These are phyloP conservation scores for Dorcus parallelipipedus DNA, from an alignment of 2,888 invertebrate genomes.

Conservation along the genomic window DNA sequence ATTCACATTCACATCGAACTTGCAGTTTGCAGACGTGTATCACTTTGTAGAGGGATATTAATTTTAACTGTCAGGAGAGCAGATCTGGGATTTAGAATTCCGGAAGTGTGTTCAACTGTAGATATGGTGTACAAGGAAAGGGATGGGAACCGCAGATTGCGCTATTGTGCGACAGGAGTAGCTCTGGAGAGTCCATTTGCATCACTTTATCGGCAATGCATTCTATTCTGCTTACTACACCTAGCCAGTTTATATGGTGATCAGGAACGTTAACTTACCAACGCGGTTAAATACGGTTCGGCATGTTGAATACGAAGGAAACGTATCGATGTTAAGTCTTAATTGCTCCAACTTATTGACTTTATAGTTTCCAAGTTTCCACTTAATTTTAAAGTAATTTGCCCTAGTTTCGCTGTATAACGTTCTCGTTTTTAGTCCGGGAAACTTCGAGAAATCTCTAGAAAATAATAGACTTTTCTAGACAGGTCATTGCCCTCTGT, in stretches of 20 bases:
- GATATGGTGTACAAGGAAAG: constrained; percentile 23
- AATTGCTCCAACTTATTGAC: no score
- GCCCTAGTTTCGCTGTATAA: no score
- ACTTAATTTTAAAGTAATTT: no score
- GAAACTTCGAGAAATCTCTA: no score
- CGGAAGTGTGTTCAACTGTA: constrained; percentile 21
- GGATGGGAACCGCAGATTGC: constrained; percentile 33
- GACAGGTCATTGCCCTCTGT: no score
- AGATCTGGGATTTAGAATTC: constrained; percentile 19
- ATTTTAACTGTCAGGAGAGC: constrained; percentile 18
- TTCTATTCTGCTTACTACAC: constrained; percentile 5
- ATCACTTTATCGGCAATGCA: constrained; percentile 34
- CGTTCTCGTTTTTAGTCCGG: no score
- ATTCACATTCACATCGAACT: no score
- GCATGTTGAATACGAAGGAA: not conserved
- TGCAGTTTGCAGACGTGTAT: not conserved
- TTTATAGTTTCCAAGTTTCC: no score
- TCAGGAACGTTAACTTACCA: constrained; percentile 7
- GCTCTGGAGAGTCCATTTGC: constrained; percentile 36
- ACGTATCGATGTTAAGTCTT: no score
- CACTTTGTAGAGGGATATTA: constrained; percentile 13
- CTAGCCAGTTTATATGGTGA: constrained; percentile 15
- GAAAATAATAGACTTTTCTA: no score
- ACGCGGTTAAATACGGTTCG: constrained; percentile 6
- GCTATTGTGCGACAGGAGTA: constrained; percentile 34